Base-by-base conservation (phyloP, 64 coral and sea anemone species). In the Cladopsammia gracilis region DNA sequence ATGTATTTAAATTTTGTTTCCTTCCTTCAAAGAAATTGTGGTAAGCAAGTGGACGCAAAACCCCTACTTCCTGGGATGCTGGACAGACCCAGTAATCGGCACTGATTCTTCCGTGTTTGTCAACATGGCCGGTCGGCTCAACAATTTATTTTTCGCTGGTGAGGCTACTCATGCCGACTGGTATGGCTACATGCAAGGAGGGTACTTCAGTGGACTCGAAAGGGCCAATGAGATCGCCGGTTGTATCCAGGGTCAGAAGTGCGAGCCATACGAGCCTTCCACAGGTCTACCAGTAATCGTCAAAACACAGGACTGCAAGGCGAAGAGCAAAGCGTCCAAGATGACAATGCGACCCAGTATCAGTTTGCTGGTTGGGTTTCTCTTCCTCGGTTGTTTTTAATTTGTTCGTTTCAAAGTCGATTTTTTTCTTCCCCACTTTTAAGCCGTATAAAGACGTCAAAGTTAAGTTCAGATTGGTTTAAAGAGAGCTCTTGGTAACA, bases 131-230 rank as follows among this genome's bases (percentile, higher is more conserved):
- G 20, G 66, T 25, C 64, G 51, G 3, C 62, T 90, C 44, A 75
- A 64, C 2, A 9, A 10, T 9, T 75, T 90, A 1, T 70, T 68
- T 60, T 90, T 90, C 49, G 52, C 76, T 20, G 88, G 88, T 20
- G 88, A 90, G 24, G 88, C 88, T 18, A 90, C 76, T 12, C 14
- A 12, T 12, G 76, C 70, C 15, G 88, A 71, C 5, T 90, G 88
- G 88, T 71, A 56, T 18, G 76, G 88, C n/a, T 90, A 81, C 51
- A 82, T 90, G 62, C 88, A 90, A 16, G 76, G 88, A 19, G 76
- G 75, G 6, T 81, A 90, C 62, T 20, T 70, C 53, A 56, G 53
- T 56, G 53, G 53, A 56, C 53, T 56, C 7, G 53, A 56, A 12
- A 7, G 53, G 12, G 53, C 53, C 7, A 56, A 56, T 56, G 53